These are phyloP conservation scores for Clitarchus hookeri DNA, from an alignment of 2,888 invertebrate species.

Conservation along the genomic window DNA sequence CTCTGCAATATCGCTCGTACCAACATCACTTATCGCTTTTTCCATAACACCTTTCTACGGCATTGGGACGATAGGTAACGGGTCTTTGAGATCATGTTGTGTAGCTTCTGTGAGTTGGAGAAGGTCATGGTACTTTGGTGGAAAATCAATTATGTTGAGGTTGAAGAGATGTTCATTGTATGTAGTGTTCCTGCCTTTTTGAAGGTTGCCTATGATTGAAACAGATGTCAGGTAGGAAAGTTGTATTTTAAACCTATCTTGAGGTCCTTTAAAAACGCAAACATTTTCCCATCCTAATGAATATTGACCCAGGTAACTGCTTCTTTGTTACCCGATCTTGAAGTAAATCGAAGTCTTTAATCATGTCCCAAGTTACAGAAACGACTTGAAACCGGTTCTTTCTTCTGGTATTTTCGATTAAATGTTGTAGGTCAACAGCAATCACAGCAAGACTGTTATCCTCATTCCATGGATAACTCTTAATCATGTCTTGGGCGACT, in stretches of 20 bases:
- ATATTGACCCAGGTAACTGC: neutral
- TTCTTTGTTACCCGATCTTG: conserved; percentile 11
- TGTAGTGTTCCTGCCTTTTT: conserved; percentile 7
- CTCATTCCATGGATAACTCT: neutral
- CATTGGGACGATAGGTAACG: neutral
- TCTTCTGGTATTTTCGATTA: neutral
- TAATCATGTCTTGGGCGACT: neutral
- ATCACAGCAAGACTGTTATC: neutral
- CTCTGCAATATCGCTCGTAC: neutral
- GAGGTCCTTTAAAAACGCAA: neutral
- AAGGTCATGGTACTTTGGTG: neutral
- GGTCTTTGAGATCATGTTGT: neutral
- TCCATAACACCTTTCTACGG: conserved; percentile 3
- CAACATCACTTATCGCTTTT: neutral
- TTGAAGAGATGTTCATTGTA: conserved; percentile 20
- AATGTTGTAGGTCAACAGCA: neutral
- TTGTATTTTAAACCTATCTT: neutral
- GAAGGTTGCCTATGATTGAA: neutral
- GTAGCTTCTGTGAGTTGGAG: no score
- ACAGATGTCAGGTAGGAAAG: neutral
- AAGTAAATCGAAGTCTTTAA: neutral
- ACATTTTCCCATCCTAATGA: neutral
- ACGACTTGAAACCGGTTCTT: neutral
- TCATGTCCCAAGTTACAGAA: neutral
- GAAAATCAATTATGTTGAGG: neutral